Percentiles rank a stretch among this genome's conserved stretches.
Conservation (phyloP, 2,888 invertebrate species). For the Ariolimax columbianus region DNA sequence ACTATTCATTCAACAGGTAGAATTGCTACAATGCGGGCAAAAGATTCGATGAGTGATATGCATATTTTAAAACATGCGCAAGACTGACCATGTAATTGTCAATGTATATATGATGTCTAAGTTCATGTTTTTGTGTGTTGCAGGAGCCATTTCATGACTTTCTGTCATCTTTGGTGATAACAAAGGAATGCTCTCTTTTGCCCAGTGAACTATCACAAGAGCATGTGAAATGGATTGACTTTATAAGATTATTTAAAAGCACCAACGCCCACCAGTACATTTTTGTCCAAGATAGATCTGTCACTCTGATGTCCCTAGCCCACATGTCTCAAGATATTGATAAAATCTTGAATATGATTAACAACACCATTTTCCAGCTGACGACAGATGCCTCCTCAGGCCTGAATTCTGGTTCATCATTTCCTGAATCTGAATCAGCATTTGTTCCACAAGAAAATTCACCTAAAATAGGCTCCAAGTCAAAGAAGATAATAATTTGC, state of each 20-base stretch:
- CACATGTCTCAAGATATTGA: conserved; percentile 6
- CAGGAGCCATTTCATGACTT: conserved; percentile 25
- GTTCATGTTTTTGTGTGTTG: neutral
- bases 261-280: neutral
- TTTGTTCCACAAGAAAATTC: neutral
- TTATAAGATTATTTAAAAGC: neutral
- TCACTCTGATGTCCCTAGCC: conserved; percentile 18
- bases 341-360: neutral
- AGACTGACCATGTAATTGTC: too few species aligned
- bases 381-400: neutral
- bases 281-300: neutral
- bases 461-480: neutral
- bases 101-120: neutral
- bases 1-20: too few species aligned
- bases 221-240: neutral
- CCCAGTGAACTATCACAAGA: conserved; percentile 14
- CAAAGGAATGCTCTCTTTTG: neutral
- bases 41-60: too few species aligned
- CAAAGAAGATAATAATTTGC: neutral
- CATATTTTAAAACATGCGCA: too few species aligned
- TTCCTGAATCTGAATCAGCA: neutral
- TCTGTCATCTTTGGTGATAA: conserved; percentile 13
- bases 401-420: neutral
- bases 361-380: neutral
- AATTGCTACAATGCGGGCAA: too few species aligned